Percentiles rank a stretch among this genome's conserved stretches.
phyloP scores from a whole-genome alignment of 2,113 vertebrate species.

The Ailurus styani region DNA sequence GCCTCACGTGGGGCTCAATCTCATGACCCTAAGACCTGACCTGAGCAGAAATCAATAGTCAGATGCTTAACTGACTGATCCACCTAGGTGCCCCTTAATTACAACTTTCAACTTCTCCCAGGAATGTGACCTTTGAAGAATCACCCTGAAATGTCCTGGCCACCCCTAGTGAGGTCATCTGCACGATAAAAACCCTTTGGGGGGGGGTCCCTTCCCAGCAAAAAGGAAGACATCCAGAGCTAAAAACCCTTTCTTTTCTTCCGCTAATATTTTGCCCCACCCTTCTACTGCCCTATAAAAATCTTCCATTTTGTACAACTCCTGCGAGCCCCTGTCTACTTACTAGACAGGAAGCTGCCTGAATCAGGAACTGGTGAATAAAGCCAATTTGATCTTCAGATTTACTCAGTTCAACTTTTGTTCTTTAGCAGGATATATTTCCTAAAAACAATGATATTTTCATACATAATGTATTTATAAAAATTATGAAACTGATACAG shows the following conservation, averaged over 20 bases:
- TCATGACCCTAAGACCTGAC: too few species aligned
- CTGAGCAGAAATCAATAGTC: too few species aligned
- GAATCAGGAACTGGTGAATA: not conserved
- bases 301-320: not conserved
- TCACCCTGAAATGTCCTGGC: not conserved
- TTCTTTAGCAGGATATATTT: not conserved
- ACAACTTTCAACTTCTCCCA: not conserved
- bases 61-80: too few species aligned
- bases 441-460: slow-evolving; percentile 11
- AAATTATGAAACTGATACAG: not conserved
- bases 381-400: not conserved
- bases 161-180: not conserved
- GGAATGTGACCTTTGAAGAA: not conserved
- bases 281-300: not conserved
- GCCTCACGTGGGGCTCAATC: too few species aligned
- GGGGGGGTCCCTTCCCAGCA: not conserved
- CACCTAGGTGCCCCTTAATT: too few species aligned
- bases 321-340: not conserved
- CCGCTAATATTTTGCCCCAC: not conserved
- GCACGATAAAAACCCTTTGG: not conserved
- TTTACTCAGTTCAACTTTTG: not conserved
- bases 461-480: not conserved
- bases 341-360: not conserved
- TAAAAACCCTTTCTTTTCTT: not conserved
- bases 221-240: not conserved